Evolutionary conservation across 2,113 vertebrate genomes (phyloP).

Genomic region (Eurypyga helias): DNA sequence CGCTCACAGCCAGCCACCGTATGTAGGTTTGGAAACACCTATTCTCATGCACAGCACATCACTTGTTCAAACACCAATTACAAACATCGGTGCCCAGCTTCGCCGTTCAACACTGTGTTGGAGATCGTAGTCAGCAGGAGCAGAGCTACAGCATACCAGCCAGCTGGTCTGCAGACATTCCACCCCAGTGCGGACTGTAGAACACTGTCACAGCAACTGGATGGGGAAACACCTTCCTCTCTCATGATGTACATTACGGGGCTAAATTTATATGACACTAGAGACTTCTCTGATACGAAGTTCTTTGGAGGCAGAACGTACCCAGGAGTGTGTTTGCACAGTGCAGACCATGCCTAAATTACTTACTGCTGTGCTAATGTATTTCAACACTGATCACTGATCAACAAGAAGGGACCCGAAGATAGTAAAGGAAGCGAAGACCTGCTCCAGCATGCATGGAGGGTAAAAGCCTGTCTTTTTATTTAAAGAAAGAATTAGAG

Average conservation of each 20-base stretch:
- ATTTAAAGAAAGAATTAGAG: background rate
- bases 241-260: background rate
- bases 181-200: rapidly evolving
- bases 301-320: background rate
- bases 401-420: background rate
- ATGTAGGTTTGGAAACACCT: background rate
- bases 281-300: background rate
- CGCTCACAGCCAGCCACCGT: rapidly evolving
- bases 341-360: background rate
- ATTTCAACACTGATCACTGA: background rate
- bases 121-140: background rate
- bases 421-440: background rate
- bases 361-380: background rate
- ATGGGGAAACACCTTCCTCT: background rate
- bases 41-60: background rate
- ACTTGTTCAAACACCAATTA: background rate
- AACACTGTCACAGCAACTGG: background rate
- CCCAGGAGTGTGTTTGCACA: background rate
- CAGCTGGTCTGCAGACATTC: background rate
- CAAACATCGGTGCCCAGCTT: background rate
- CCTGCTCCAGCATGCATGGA: background rate
- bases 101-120: rapidly evolving
- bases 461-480: background rate
- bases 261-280: background rate
- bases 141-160: background rate